phyloP scores from a whole-genome alignment of 2,888 invertebrate genomes.

The Drosophila paranaensis region DNA sequence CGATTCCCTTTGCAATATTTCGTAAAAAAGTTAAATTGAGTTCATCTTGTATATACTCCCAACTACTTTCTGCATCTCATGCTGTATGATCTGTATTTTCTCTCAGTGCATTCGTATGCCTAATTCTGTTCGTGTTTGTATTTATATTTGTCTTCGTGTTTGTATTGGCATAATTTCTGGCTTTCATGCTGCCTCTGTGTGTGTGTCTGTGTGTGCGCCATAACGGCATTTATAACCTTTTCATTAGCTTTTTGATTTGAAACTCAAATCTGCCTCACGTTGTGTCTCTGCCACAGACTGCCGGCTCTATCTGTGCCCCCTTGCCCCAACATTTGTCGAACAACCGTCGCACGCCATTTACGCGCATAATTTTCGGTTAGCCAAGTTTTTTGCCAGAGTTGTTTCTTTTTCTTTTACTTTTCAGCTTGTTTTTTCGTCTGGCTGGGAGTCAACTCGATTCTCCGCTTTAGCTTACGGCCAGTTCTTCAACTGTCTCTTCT shows the following conservation, averaged over 20 bases:
- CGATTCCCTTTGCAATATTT: too few species aligned
- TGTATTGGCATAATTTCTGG: slow-evolving; percentile 69
- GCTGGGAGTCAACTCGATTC: slow-evolving; percentile 16
- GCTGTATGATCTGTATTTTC: not conserved
- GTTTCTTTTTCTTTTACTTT: slow-evolving; percentile 2
- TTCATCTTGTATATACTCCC: not conserved
- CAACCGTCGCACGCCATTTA: slow-evolving; percentile 53
- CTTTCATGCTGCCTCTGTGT: slow-evolving; percentile 9
- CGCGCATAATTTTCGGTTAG: slow-evolving; percentile 61
- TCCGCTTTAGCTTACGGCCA: slow-evolving; percentile 25
- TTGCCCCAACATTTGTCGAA: not conserved
- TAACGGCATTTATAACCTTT: slow-evolving; percentile 78
- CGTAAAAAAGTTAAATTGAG: too few species aligned
- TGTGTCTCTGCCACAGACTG: slow-evolving; percentile 38
- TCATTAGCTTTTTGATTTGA: slow-evolving; percentile 79
- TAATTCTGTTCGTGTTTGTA: slow-evolving; percentile 22
- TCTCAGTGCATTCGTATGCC: slow-evolving; percentile 20
- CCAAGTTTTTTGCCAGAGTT: slow-evolving; percentile 15
- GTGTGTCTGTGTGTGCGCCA: slow-evolving; percentile 33
- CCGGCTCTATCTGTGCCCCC: not conserved
- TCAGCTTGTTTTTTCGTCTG: slow-evolving; percentile 16
- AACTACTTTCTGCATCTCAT: too few species aligned
- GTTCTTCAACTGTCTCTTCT: slow-evolving; percentile 30
- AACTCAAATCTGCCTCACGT: slow-evolving; percentile 64
- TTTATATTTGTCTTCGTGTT: slow-evolving; percentile 38